Evolutionary conservation across 2,888 invertebrate species (phyloP), one percentile per base, ranked within the genome.

Genomic region (Hemithea aestivaria): DNA sequence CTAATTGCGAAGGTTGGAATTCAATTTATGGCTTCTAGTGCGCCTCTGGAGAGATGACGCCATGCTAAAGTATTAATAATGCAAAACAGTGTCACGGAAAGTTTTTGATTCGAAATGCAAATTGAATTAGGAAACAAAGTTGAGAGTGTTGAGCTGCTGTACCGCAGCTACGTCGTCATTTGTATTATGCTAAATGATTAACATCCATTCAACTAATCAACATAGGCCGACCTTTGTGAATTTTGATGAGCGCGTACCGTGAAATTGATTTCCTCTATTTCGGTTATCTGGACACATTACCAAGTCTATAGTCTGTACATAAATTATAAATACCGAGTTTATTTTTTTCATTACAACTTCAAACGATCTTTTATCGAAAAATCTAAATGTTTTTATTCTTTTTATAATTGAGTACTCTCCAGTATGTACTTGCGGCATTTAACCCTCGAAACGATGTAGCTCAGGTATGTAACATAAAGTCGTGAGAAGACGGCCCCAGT

Each of bases 21-120:
- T 84, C 85, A 85, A 87, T 87, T 87, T 85, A 84, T 85, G 73
- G 82, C 80, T 82, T 78, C 83, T 84, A 82, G 83, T 83, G 73
- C 74, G 80, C 77, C 81, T 83, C 80, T 71, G 66, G 74, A 70
- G 84, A 83, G 83, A 85, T 85, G 84, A 81, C 74, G 80, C 77
- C 68, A 75, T 73, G 73, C 76, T 73, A 72, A 79, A 82, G 80
- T 83, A 85, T 85, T 87, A 87, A 83, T 87, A 87, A 87, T 87
- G 87, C 85, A 87, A 87, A 87, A 87, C 85, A 85, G 84, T 87
- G 87, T 87, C 85, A 85, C 83, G 77, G 70, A 77, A 87, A 87
- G 83, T 85, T 85, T 85, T 84, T 78, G 85, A 84, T 84, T 87
- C 78, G 71, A 68, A 80, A 87, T 84, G 82, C 80, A 85, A 85